Evolutionary conservation across 2,797 vertebrate genomes (phyloP).

Genomic region (Amblyraja radiata): DNA sequence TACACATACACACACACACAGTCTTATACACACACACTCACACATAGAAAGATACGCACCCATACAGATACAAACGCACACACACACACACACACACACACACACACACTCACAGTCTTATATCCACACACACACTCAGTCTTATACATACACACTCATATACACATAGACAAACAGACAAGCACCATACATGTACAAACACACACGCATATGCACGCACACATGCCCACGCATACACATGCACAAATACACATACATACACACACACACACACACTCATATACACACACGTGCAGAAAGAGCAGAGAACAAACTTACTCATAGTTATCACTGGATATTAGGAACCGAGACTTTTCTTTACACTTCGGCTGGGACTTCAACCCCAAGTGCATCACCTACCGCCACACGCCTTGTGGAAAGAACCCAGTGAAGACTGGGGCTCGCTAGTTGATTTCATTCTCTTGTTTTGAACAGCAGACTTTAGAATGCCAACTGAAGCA

Average conservation of each 20-base stretch:
- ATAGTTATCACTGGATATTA: not conserved
- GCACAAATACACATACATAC: conserved; percentile 38
- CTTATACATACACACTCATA: not conserved
- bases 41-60: too few relatives aligned
- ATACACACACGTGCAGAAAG: conserved; percentile 41
- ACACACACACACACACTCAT: conserved; percentile 39
- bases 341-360: not conserved
- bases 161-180: too few relatives aligned
- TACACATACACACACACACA: too few relatives aligned
- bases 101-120: too few relatives aligned
- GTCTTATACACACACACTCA: too few relatives aligned
- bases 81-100: too few relatives aligned
- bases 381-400: not conserved
- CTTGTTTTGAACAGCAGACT: not conserved
- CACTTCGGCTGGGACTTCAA: not conserved
- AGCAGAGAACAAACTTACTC: conserved; percentile 36
- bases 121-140: not conserved
- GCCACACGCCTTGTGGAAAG: not conserved
- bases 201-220: too few relatives aligned
- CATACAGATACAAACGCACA: too few relatives aligned
- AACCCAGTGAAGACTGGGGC: not conserved
- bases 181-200: too few relatives aligned
- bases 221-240: too few relatives aligned
- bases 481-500: not conserved
- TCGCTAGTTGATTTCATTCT: not conserved